Base-by-base conservation (phyloP, 2,888 invertebrate genomes). In the Metellina segmentata region DNA sequence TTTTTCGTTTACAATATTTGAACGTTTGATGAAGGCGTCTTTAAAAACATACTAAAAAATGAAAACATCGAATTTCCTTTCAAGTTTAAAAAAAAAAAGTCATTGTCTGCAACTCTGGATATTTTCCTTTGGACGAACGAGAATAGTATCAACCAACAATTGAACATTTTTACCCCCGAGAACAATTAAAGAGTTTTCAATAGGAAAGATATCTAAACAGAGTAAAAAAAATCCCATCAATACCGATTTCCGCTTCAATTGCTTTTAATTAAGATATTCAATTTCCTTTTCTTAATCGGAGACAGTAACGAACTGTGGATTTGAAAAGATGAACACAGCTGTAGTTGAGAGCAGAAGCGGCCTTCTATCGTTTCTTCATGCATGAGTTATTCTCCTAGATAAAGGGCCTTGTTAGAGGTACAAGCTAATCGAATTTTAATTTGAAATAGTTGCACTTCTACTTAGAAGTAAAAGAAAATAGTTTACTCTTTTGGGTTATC, bases 181-280 rank as follows among this genome's bases (percentile, higher is more conserved):
- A 61, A 61, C 61, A 61, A 61, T 61, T 61, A 61, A 61, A 61
- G 16, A 11, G 61, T 16, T 61, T 16, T 61, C 16, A 61, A 61
- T 16, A 61, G 61, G 9, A 61, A 16, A 61, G 61, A 61, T 61
- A 61, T 16, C 61, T 61, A 61, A 61, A 61, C 61, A 61, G 9
- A 9, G 11, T 11, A 61, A 9, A 16, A 61, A 61, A 61, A 61
- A 7, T 16, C 16, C 16, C 61, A 61, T 61, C 61, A 61, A 61
- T 61, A 52, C n/a, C 16, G 13, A 52, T 53, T 83, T 72, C 49
- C 20, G 83, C 83, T 19, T 52, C 83, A 51, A 53, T 83, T 51
- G 71, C 13, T 70, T 52, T 81, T 72, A 83, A 83, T 83, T 83
- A 83, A 83, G 71, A 49, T 52, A 74, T 72, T 34, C 51, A 83